Base-by-base conservation (phyloP, 2,113 vertebrate species). In the Alethe castanea region DNA sequence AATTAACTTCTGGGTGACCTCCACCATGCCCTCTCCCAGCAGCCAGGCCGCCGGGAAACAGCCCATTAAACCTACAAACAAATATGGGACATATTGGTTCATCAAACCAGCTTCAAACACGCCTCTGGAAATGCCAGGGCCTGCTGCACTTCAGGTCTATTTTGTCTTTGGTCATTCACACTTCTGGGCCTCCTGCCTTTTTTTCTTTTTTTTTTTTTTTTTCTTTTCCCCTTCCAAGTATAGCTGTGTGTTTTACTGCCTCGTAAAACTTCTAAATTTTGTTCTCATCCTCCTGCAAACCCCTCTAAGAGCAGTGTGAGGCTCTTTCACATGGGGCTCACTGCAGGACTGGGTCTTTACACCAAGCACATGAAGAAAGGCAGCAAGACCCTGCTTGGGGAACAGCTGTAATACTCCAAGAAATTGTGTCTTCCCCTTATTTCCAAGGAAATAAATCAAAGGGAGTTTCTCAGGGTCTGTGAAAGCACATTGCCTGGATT, bases 361-460 rank as follows among this genome's bases (percentile, higher is more conserved):
- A 12, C 62, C 0, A 0, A 92, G 57, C 53, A 53, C 4, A 3
- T 66, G 87, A 85, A 90, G 88, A 76, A 95, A 96, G 52, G 86
- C 56, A 2, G 60, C 0, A 0, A 92, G 86, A 86, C 44, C 57
- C 88, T 92, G 65, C 88, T 86, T 71, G 52, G 78, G 36, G 50
- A 87, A 57, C 92, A 94, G 95, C 79, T 95, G 72, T 60, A 91
- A 65, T 33, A 28, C 47, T 92, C 88, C 53, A 78, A 85, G 86
- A 94, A 89, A 76, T 66, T n/a, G 40, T 87, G 78, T 35, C 66
- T 78, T 95, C 88, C 80, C 69, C 42, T 47, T 86, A 86, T 90
- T 92, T 94, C 81, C 88, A 95, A 87, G 78, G 89, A 92, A 94
- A 96, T 96, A 96, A 95, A 95, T 96, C 93, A 94, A 91, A 89